phyloP scores from a whole-genome alignment of 1,140 invertebrate genomes.

The Lasioglossum albipes region DNA sequence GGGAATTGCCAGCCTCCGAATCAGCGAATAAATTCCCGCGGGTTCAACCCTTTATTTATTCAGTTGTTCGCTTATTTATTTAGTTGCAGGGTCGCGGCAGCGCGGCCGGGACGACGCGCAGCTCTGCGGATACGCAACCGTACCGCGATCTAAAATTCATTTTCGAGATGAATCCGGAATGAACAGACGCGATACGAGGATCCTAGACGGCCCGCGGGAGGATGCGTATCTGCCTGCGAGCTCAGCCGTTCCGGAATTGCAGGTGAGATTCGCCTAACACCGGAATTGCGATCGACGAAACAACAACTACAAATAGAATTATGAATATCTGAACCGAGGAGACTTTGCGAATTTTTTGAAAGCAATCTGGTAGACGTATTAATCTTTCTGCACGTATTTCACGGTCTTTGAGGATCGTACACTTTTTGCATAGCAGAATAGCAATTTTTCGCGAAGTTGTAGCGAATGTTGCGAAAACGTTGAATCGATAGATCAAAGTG shows the following conservation, averaged over 20 bases:
- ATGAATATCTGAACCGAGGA: no score
- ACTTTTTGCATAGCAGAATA: no score
- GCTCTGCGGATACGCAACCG: constrained; percentile 24
- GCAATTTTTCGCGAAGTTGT: no score
- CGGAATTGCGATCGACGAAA: no score
- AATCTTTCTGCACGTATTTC: no score
- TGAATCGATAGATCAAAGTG: no score
- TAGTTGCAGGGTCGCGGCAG: constrained; percentile 25
- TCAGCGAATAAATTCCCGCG: constrained; percentile 51
- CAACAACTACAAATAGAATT: no score
- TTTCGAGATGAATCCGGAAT: constrained; percentile 58
- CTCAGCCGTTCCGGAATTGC: not conserved
- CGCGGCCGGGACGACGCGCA: constrained; percentile 18
- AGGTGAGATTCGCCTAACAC: no score
- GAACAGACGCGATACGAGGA: constrained; percentile 7
- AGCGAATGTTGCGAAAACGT: no score
- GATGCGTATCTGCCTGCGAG: not conserved
- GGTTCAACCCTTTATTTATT: constrained; percentile 49
- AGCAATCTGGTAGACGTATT: no score
- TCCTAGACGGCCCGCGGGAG: constrained; percentile 12
- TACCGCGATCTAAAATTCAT: constrained; percentile 59
- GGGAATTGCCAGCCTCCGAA: constrained; percentile 38
- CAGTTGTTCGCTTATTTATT: constrained; percentile 62
- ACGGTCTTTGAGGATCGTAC: no score
- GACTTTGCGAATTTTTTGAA: no score